phyloP scores from a whole-genome alignment of 1,140 invertebrate species.

The Micrasema minimum region DNA sequence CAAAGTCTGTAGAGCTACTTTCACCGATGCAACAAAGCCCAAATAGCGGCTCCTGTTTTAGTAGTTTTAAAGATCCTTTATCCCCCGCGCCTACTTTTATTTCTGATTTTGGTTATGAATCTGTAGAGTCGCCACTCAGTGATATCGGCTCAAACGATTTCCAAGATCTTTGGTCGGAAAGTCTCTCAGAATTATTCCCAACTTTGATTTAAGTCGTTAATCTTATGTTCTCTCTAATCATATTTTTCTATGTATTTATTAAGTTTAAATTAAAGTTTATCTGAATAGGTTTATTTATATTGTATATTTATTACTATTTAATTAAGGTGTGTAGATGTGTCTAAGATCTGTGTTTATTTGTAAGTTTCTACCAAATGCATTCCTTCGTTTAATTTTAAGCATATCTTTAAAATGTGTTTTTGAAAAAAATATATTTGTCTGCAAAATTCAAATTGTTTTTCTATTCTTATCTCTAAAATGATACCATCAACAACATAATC shows the following conservation, averaged over 20 bases:
- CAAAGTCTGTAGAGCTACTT: conserved; percentile 62
- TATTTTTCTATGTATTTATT: neutral
- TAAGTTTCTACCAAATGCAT: conserved; percentile 16
- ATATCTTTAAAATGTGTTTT: conserved; percentile 14
- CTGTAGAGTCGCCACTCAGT: conserved; percentile 67
- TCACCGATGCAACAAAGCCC: conserved; percentile 65
- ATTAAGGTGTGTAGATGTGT: neutral
- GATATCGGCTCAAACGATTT: conserved; percentile 63
- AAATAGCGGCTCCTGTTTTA: conserved; percentile 56
- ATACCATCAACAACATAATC: neutral
- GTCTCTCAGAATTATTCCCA: conserved; percentile 72
- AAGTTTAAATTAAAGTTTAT: neutral
- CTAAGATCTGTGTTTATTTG: conserved; percentile 7
- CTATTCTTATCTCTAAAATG: neutral
- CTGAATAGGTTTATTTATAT: neutral
- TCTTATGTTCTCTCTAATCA: conserved; percentile 1
- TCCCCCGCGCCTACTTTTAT: conserved; percentile 62
- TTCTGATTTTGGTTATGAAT: conserved; percentile 72
- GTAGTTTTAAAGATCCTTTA: conserved; percentile 56
- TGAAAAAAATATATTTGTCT: conserved; percentile 38
- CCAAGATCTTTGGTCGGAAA: conserved; percentile 72
- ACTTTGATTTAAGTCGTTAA: conserved; percentile 63
- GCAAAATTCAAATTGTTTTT: conserved; percentile 8
- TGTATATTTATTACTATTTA: neutral
- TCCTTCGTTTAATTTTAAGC: conserved; percentile 20